Conservation (phyloP, 2,888 invertebrate genomes). For the Euclidia mi region DNA sequence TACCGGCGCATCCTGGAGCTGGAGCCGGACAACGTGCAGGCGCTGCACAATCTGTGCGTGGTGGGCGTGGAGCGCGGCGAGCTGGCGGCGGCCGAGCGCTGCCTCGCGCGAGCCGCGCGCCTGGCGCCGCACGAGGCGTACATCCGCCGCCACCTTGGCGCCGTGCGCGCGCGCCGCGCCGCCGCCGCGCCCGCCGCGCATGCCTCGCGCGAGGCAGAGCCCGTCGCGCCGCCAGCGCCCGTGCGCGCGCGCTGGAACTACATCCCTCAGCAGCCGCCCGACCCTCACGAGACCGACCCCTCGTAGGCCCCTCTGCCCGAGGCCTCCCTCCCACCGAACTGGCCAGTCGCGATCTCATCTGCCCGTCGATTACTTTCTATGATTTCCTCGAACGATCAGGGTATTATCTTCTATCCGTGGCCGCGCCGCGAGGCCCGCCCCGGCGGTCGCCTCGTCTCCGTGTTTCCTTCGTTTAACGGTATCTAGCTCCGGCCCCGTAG, state of each 20-base stretch:
- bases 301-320: constrained; percentile 65
- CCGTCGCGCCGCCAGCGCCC: constrained; percentile 60
- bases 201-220: constrained; percentile 51
- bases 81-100: constrained; percentile 66
- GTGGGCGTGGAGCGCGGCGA: constrained; percentile 94
- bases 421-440: constrained; percentile 41
- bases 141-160: constrained; percentile 96
- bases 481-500: constrained; percentile 26
- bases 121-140: constrained; percentile 98
- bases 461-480: constrained; percentile 37
- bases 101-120: constrained; percentile 94
- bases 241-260: constrained; percentile 88
- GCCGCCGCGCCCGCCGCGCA: constrained; percentile 42
- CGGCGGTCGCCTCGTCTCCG: constrained; percentile 44
- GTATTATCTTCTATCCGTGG: constrained; percentile 57
- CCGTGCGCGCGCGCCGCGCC: constrained; percentile 92
- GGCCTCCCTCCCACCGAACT: constrained; percentile 50
- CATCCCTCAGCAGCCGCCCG: constrained; percentile 86
- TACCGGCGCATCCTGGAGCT: constrained; percentile 96
- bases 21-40: constrained; percentile 98
- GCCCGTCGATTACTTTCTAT: constrained; percentile 56
- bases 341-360: constrained; percentile 53
- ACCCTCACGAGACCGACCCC: constrained; percentile 80
- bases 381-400: constrained; percentile 62
- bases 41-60: constrained; percentile 98